phyloP scores from a whole-genome alignment of 2,888 invertebrate genomes.

The Graphium colonna region DNA sequence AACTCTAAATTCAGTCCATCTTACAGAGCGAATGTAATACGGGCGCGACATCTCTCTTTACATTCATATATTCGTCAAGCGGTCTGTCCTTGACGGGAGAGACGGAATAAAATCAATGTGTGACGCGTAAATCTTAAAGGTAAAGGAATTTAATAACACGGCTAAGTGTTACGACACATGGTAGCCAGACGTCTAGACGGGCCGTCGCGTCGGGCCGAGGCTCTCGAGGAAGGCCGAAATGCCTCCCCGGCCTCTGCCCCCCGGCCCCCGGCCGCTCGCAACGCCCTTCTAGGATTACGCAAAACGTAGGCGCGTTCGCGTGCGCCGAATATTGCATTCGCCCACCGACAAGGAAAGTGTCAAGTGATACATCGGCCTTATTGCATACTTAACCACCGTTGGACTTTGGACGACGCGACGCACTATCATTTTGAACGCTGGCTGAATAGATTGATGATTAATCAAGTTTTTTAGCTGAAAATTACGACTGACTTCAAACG shows the following conservation, averaged over 20 bases:
- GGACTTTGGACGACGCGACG: no score
- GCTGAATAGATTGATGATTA: no score
- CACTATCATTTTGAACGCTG: no score
- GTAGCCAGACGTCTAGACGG: constrained; percentile 69
- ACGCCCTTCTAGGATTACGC: constrained; percentile 34
- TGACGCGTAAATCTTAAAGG: constrained; percentile 8
- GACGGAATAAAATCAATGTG: background rate
- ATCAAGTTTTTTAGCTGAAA: no score
- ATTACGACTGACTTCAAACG: no score
- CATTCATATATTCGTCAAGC: no score
- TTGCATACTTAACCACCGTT: no score
- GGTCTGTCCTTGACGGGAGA: background rate
- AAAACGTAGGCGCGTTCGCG: constrained; percentile 34
- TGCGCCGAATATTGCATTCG: constrained; percentile 27
- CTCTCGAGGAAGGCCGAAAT: constrained; percentile 38
- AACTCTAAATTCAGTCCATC: no score
- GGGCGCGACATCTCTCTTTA: no score
- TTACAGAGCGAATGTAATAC: no score
- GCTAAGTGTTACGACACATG: constrained; percentile 37
- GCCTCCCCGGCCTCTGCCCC: constrained; percentile 20
- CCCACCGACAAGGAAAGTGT: constrained; percentile 21
- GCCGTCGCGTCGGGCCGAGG: constrained; percentile 51
- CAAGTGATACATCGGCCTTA: background rate
- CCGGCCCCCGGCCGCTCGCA: constrained; percentile 25
- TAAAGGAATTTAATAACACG: constrained; percentile 19